Percentiles rank a stretch among this genome's conserved stretches.
Evolutionary conservation across 1,140 invertebrate genomes (phyloP).

Genomic region (Philotrypesis tridentata): DNA sequence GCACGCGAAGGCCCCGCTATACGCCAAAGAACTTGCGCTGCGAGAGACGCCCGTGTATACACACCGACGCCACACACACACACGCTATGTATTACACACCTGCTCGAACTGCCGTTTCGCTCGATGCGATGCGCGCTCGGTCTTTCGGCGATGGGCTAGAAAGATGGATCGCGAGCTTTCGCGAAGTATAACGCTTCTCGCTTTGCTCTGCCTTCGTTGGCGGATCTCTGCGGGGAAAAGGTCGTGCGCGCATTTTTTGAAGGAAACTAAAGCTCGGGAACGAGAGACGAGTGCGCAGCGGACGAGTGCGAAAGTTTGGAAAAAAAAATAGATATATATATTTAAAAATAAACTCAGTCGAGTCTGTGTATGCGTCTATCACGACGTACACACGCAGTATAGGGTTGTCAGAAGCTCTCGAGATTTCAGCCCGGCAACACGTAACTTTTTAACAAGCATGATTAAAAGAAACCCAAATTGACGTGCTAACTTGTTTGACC

Average conservation of each 20-base stretch:
- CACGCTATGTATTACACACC: too few species aligned
- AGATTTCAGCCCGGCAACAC: not conserved
- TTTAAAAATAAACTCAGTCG: too few species aligned
- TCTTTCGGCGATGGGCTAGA: not conserved
- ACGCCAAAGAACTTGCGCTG: not conserved
- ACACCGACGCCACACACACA: too few species aligned
- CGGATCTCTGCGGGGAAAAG: too few species aligned
- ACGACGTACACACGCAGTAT: too few species aligned
- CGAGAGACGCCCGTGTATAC: not conserved
- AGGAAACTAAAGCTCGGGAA: too few species aligned
- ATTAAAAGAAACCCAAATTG: not conserved
- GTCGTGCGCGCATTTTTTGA: too few species aligned
- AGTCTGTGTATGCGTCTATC: too few species aligned
- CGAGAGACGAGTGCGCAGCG: not conserved
- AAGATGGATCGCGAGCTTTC: not conserved
- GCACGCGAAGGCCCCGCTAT: constrained; percentile 23
- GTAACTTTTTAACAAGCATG: not conserved
- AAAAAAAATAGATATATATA: too few species aligned
- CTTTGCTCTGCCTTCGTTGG: too few species aligned
- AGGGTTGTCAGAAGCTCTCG: not conserved
- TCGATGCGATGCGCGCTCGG: not conserved
- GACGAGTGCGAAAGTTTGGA: not conserved
- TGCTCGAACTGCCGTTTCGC: not conserved
- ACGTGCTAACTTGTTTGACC: not conserved
- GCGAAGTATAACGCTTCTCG: too few species aligned